Conservation (phyloP, 2,113 vertebrate species). For the Lagopus muta region DNA sequence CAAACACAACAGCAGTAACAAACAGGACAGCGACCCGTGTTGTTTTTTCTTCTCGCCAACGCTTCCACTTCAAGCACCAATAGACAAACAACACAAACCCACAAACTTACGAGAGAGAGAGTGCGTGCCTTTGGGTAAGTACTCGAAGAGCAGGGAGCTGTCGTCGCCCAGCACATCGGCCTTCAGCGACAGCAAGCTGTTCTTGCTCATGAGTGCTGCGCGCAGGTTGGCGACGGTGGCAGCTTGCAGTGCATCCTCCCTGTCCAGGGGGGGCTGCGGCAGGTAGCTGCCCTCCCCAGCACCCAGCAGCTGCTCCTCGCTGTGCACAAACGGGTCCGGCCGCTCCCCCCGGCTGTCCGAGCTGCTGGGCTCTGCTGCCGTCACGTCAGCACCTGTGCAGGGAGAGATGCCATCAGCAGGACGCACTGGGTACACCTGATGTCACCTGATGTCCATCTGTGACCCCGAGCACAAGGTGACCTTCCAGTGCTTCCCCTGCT, state of each 20-base stretch:
- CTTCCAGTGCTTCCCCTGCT: neutral
- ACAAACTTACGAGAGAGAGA: constrained; percentile 93
- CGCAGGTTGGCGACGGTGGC: constrained; percentile 93
- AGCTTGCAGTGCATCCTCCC: constrained; percentile 85
- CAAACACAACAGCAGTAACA: neutral
- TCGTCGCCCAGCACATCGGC: constrained; percentile 94
- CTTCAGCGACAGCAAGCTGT: constrained; percentile 95
- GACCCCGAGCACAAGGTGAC: too few species aligned
- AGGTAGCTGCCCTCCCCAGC: constrained; percentile 83
- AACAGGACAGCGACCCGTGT: rapidly evolving
- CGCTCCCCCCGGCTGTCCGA: constrained; percentile 87
- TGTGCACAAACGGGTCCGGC: constrained; percentile 83
- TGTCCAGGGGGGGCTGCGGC: constrained; percentile 80
- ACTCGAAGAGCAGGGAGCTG: constrained; percentile 94
- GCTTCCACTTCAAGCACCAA: neutral
- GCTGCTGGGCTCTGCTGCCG: constrained; percentile 84
- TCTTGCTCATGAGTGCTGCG: constrained; percentile 96
- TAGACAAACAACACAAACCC: neutral
- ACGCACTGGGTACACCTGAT: neutral
- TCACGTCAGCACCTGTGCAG: constrained; percentile 82
- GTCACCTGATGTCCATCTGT: neutral
- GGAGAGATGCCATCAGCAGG: neutral
- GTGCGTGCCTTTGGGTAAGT: constrained; percentile 94
- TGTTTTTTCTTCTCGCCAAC: neutral
- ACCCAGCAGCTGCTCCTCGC: constrained; percentile 85